Base-by-base conservation (phyloP, 1,140 invertebrate genomes). In the Drosophila pandora region DNA sequence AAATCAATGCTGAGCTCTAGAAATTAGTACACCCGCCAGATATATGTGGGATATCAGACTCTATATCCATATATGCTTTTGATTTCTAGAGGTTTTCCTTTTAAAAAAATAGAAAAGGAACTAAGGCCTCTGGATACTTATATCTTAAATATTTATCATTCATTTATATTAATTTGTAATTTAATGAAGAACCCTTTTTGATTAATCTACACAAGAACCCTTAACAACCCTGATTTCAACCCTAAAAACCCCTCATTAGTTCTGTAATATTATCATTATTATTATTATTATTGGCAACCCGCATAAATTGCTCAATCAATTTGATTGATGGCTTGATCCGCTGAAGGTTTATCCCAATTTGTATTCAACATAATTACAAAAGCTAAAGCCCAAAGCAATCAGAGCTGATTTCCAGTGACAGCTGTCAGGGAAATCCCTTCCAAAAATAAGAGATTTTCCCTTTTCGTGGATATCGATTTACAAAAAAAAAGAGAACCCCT, bases 381-480 rank as follows among this genome's bases (percentile, higher is more conserved):
- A 37, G 12, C 28, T 8, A 47, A 30, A 25, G 45, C 28, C 39
- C n/a, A 2, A 34, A 52, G 34, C 22, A 32, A 63, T 71, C 72
- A 61, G 39, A 76, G 54, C 45, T 60, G 71, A 74, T 68, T 57
- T 39, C 25, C 48, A n/a, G 62, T 82, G 79, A 82, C 79, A 82
- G 79, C 79, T 78, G 74, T 77, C 79, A 57, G 53, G 53, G 55
- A 52, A 45, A 10, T 13, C 41, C 39, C n/a, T 2, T 5, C 41
- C 41, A 17, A 43, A 43, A 13, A 37, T 21, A 23, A 50, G n/a
- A 3, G 13, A 13, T 5, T 17, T 62, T 34, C n/a, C n/a, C 57
- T 28, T 10, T 13, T 13, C 39, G 5, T 63, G 63, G 58, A 28
- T 65, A 65, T 65, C 59, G 58, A 12, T 32, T 65, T 65, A 41